Evolutionary conservation across 2,888 invertebrate species (phyloP), one percentile per base, ranked within the genome.

Genomic region (Ophioninae sp.): DNA sequence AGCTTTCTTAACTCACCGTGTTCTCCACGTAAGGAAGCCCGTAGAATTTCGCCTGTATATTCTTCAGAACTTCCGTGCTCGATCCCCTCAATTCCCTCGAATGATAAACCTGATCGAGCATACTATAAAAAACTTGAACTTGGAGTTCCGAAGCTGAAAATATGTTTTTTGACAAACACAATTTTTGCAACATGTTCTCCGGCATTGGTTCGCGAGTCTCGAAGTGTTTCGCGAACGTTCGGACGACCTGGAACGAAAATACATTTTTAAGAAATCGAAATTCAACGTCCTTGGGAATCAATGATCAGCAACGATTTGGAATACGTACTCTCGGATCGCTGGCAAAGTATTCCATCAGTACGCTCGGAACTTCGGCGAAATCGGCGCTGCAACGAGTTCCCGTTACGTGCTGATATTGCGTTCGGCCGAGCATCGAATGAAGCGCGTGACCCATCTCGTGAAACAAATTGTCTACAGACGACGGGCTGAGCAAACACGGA

Each of bases 391-490:
- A 99, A 79, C 99, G 94, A 0, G 99, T 99, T 83, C 99, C 99
- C 5, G 99, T 97, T 65, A 99, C 98, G 93, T 99, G 99, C 93
- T 99, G 99, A 93, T 99, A 98, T 83, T 95, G 95, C 0, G 99
- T 99, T 85, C 99, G 95, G 2, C 98, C 99, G 87, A 99, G 93
- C 98, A 99, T 99, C 21, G 99, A 99, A 93, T 99, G 99, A 95
- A 99, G 96, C 20, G 99, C 99, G 94, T 99, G 99, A 0, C 99
- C 99, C 96, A 98, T 96, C 94, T 99, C 99, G 93, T 99, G 99
- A 93, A 99, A 99, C 86, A 99, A 94, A 94, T 99, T 99, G 93
- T 99, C 99, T 8, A 99, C 96, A 90, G 97, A 96, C 21, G 95
- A 95, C 0, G 97, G 97, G 37, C 96, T 95, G 77, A 99, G 94